Base-by-base conservation (phyloP, 2,888 invertebrate species). In the Glomeris marginata region DNA sequence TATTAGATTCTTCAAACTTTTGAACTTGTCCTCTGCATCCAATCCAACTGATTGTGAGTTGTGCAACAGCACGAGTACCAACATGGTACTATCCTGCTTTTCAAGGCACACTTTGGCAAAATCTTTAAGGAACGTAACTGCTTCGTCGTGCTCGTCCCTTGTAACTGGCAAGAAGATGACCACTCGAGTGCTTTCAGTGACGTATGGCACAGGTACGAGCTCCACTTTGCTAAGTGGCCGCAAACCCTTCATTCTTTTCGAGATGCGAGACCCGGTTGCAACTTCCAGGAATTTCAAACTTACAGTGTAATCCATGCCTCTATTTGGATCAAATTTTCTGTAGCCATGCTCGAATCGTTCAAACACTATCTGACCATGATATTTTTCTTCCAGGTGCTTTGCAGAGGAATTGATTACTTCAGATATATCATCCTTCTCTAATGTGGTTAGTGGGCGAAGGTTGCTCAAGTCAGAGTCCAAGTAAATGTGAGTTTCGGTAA, bases 181-280 rank as follows among this genome's bases (percentile, higher is more conserved):
- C 3, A 94, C 75, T 56, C 85, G 74, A 5, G 83, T 81, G 66
- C 82, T 86, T 73, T 97, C 95, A 0, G 94, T 95, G 1, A 95
- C 94, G 69, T 94, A 95, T 0, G 92, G 94, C 64, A 90, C 85
- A 1, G 85, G 81, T 37, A 92, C 76, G 52, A 95, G 78, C 64
- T 94, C 88, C 8, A 90, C 84, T 52, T 80, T 78, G 15, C 88
- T 88, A 50, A 95, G 70, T 13, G 86, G 82, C 56, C 92, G 84
- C 47, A 81, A 78, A 38, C 84, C 76, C 70, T 90, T 81, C 57
- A 90, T 74, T 60, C 84, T 13, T 28, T 43, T 44, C 13, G 21
- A 13, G 13, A 44, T 41, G 13, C 18, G 41, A 2, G 37, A n/a
- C 2, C 10, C 41, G 8, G 11, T 18, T 6, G 49, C 43, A 22